Evolutionary conservation across 1,140 invertebrate genomes (phyloP), one percentile per base, ranked within the genome.

Genomic region (Muscidifurax raptorellus): DNA sequence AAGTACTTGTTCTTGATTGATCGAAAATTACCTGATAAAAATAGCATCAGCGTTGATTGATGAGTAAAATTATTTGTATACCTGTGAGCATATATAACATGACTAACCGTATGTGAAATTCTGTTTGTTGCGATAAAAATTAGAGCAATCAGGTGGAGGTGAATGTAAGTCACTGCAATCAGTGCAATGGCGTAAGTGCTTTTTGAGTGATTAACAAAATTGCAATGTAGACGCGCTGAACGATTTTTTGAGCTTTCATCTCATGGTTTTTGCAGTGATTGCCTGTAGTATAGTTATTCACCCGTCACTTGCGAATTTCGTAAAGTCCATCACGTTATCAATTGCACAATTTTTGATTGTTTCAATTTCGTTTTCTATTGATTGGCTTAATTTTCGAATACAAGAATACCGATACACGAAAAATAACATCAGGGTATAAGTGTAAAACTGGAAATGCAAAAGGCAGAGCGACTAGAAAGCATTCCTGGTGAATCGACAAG

Each of bases 151-250:
- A 91, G 87, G 86, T 89, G 91, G 91, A 92, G 87, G 87, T 91
- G 89, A 92, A 90, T 87, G 87, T 90, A 90, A 91, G 89, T 92
- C 91, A 92, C 88, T 93, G 92, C 85, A 91, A 91, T 87, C 91
- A 92, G 85, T 93, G 91, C 88, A 92, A 92, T 80, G 91, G 91
- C 84, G 92, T 93, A 93, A 93, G 92, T 92, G 80, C 18, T 47
- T 78, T 79, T 82, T 25, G 59, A 67, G 76, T 74, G 75, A 72
- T 72, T 79, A 77, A 47, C n/a, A 36, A 74, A 74, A n/a, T 74
- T 36, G 13, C 18, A 32, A 74, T 22, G 22, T 74, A 40, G 32
- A 69, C 15, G 64, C 27, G 27, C 22, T 67, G 27, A 67, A 64
- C 59, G 59, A 64, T 18, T 69, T 69, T 28, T 69, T 22, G 3